A percentile compares a stretch with the other conserved stretches of the same genome.
phyloP scores from a whole-genome alignment of 2,888 invertebrate species.

The Sminthurides aquaticus region DNA sequence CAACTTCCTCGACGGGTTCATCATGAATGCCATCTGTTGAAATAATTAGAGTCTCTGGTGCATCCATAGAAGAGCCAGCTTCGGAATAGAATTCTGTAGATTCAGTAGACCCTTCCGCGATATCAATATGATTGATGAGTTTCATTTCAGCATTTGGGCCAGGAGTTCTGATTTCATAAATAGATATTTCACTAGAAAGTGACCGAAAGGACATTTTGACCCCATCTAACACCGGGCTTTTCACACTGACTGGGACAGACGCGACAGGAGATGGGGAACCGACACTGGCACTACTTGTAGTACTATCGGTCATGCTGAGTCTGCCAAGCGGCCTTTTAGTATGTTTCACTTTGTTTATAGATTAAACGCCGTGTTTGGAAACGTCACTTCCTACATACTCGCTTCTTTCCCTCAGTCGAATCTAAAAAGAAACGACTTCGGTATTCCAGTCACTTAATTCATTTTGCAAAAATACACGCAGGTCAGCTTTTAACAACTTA shows the following conservation, averaged over 20 bases:
- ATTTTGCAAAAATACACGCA: too few relatives aligned
- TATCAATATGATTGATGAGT: constrained; percentile 15
- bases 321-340: too few relatives aligned
- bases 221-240: constrained; percentile 24
- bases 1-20: constrained; percentile 18
- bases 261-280: background rate
- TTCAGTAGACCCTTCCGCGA: constrained; percentile 1
- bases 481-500: too few relatives aligned
- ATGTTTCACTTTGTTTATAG: background rate
- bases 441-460: too few relatives aligned
- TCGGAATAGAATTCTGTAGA: background rate
- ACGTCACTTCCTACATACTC: background rate
- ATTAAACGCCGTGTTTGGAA: background rate
- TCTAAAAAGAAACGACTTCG: too few relatives aligned
- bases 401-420: too few relatives aligned
- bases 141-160: constrained; percentile 25
- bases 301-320: constrained; percentile 1
- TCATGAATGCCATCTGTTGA: constrained; percentile 17
- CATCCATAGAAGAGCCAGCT: background rate
- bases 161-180: constrained; percentile 41
- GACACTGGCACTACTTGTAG: background rate
- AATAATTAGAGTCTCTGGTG: constrained; percentile 2
- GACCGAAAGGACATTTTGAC: constrained; percentile 41
- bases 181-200: constrained; percentile 42
- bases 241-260: background rate